Conservation (phyloP, 2,888 invertebrate species). For the Drosophila pegasa region DNA sequence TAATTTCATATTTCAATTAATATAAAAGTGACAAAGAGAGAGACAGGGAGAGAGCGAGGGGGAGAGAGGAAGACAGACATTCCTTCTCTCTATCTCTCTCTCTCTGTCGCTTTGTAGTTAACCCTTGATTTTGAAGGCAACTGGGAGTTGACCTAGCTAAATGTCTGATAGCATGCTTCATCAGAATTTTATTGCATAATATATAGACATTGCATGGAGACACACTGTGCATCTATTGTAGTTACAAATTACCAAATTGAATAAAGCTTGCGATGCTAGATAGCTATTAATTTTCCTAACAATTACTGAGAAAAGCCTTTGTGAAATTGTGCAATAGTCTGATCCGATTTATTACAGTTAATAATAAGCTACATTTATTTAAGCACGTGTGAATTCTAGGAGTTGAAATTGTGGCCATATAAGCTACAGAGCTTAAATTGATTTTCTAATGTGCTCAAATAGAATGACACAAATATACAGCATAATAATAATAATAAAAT, state of each 20-base stretch:
- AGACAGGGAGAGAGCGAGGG: neutral
- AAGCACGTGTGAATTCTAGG: too few species aligned
- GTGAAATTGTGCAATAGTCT: too few species aligned
- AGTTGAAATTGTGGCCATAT: too few species aligned
- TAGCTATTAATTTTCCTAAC: neutral
- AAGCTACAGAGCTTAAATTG: too few species aligned
- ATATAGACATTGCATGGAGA: neutral
- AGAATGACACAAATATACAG: too few species aligned
- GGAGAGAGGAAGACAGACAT: neutral
- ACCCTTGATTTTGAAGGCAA: neutral
- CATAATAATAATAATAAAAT: too few species aligned
- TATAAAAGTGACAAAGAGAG: constrained; percentile 17
- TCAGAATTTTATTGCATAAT: neutral
- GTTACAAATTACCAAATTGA: too few species aligned
- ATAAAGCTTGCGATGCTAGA: too few species aligned
- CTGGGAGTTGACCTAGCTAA: neutral
- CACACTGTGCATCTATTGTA: neutral
- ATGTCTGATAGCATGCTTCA: neutral
- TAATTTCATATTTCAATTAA: constrained; percentile 64
- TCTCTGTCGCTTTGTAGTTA: neutral
- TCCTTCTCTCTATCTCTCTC: neutral
- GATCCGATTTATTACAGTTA: too few species aligned
- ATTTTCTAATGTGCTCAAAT: too few species aligned
- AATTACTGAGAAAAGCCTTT: too few species aligned
- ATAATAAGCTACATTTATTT: too few species aligned